These are phyloP conservation scores for Drosophila mayri DNA, from an alignment of 1,140 invertebrate genomes.

Conservation along the genomic window DNA sequence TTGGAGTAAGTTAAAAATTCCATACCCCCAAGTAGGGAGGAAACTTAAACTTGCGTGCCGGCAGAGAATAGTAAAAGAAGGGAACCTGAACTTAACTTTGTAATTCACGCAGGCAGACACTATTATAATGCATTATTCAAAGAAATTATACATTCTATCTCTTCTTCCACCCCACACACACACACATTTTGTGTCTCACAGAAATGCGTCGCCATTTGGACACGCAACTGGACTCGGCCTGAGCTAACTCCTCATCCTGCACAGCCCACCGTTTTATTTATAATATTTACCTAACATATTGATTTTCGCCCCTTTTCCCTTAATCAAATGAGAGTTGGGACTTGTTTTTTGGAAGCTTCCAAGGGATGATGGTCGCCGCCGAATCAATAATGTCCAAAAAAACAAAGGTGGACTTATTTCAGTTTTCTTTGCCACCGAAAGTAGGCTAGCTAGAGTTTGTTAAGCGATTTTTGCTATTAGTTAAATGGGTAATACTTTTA, in stretches of 20 bases:
- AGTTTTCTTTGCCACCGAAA: slow-evolving; percentile 6
- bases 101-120: slow-evolving; percentile 14
- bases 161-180: background rate
- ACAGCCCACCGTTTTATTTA: slow-evolving; percentile 26
- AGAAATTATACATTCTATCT: slow-evolving; percentile 12
- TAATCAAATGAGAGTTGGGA: slow-evolving; percentile 12
- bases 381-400: slow-evolving; percentile 37
- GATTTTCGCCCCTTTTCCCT: slow-evolving; percentile 20
- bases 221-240: slow-evolving; percentile 27
- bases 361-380: slow-evolving; percentile 10
- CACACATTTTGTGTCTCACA: slow-evolving; percentile 16
- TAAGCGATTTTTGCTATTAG: background rate
- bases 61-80: background rate
- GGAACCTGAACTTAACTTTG: background rate
- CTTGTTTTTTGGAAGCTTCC: background rate
- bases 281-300: slow-evolving; percentile 40
- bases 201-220: slow-evolving; percentile 42
- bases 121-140: slow-evolving; percentile 39
- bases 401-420: slow-evolving; percentile 2
- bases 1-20: background rate
- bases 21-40: background rate
- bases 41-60: slow-evolving; percentile 14
- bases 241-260: background rate
- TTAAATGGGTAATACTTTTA: slow-evolving; percentile 2
- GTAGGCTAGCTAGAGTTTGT: background rate